Base-by-base conservation (phyloP, 2,888 invertebrate species). In the Drosophila lacicola region DNA sequence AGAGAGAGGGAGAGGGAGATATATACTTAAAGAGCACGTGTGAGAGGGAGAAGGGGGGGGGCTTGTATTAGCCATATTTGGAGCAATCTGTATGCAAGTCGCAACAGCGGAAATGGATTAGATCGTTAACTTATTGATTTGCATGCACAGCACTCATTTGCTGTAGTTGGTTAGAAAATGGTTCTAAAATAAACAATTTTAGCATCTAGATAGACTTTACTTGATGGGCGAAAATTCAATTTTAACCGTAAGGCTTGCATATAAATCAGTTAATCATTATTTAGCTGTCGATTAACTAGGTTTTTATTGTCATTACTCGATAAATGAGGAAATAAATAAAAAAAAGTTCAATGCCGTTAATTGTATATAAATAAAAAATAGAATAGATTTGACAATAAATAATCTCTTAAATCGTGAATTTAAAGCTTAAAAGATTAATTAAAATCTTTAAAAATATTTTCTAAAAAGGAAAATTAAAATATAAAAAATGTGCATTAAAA, bases 111-210 rank as follows among this genome's bases (percentile, higher is more conserved):
- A 76, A 78, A 76, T 74, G 70, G 69, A 70, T 76, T 76, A 65
- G 78, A 76, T 74, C 74, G 78, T 78, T 73, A 74, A 70, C 74
- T 78, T 76, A 76, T 76, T 76, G 76, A 76, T 76, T 76, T 70
- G 70, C 70, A 73, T 78, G 74, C 68, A 44, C 41, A 39, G 36
- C 55, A 75, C 47, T 58, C 53, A 57, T 63, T 69, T 49, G 69
- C 46, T 55, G 45, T 41, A 19, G 34, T 36, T 50, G 17, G 34
- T 36, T 54, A 17, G 21, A 64, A 65, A 70, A 65, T 44, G 45
- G 42, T 45, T 71, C 14, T 10, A 19, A 14, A n/a, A 34, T 54
- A 60, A 54, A 50, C 62, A 46, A 54, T 36, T 61, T 61, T 19
- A 44, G 49, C 53, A 54, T 13, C 47, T 17, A 34, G 44, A 45